Evolutionary conservation across 2,797 vertebrate species (phyloP).

Genomic region (Lacerta viridis): DNA sequence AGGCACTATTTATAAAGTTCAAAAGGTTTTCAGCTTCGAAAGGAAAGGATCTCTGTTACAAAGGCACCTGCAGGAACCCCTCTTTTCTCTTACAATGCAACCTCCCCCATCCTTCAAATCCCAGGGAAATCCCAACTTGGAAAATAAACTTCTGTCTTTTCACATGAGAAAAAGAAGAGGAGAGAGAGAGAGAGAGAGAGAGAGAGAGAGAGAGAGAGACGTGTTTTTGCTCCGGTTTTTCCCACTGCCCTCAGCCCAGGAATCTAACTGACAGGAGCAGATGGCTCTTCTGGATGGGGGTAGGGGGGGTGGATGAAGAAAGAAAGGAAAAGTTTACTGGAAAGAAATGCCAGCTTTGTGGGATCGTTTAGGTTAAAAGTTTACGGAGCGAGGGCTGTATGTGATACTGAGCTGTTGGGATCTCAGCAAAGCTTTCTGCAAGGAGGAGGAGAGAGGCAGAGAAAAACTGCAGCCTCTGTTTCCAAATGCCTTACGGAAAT

Average conservation of each 20-base stretch:
- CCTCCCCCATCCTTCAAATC: background rate
- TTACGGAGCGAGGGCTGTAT: constrained; percentile 48
- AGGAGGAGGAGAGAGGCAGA: no score
- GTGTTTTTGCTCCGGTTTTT: background rate
- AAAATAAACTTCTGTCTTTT: constrained; percentile 65
- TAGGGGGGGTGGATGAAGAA: background rate
- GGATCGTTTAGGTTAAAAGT: constrained; percentile 62
- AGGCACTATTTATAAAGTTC: background rate
- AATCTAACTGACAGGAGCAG: constrained; percentile 79
- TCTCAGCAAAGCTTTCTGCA: constrained; percentile 10
- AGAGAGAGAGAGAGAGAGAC: constrained; percentile 12
- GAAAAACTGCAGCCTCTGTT: no score
- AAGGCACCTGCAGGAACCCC: background rate
- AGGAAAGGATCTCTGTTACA: background rate
- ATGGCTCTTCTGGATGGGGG: constrained; percentile 70
- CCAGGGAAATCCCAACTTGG: constrained; percentile 38
- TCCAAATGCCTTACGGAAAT: background rate
- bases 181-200: no score
- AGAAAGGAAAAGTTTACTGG: background rate
- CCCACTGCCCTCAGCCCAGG: constrained; percentile 26
- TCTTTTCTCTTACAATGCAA: background rate
- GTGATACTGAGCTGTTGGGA: constrained; percentile 32
- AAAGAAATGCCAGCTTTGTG: constrained; percentile 64
- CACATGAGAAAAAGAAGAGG: constrained; percentile 56
- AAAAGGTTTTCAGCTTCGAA: background rate